These are phyloP conservation scores for Stenurella melanura DNA, from an alignment of 2,888 invertebrate species.

Conservation along the genomic window DNA sequence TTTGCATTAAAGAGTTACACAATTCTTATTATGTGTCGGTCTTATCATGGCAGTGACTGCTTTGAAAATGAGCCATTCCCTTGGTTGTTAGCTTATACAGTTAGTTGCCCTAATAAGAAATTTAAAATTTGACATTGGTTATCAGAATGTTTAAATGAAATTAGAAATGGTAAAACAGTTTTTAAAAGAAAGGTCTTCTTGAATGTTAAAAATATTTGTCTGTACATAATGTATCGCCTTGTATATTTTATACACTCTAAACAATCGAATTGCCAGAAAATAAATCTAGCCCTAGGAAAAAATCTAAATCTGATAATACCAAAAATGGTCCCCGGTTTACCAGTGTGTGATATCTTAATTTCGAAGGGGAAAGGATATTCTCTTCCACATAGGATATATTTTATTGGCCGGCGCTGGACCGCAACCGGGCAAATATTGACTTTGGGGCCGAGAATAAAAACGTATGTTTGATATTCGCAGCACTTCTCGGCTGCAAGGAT, in stretches of 20 bases:
- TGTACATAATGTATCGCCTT: too few relatives aligned
- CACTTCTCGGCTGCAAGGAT: conserved; percentile 57
- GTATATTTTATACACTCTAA: neutral
- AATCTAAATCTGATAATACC: conserved; percentile 33
- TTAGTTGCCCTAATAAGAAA: too few relatives aligned
- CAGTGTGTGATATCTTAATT: conserved; percentile 49
- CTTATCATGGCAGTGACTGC: too few relatives aligned
- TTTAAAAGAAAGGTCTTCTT: too few relatives aligned
- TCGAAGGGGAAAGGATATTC: conserved; percentile 44
- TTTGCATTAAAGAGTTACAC: too few relatives aligned
- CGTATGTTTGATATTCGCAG: conserved; percentile 59
- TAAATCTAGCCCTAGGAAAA: conserved; percentile 4
- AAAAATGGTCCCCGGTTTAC: conserved; percentile 27
- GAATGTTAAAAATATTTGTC: too few relatives aligned
- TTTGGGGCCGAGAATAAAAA: conserved; percentile 55
- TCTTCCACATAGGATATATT: conserved; percentile 47
- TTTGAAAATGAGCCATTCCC: too few relatives aligned
- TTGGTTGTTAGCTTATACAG: too few relatives aligned
- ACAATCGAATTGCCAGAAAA: neutral
- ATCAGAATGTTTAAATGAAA: too few relatives aligned
- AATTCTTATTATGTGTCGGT: too few relatives aligned
- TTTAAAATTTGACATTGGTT: too few relatives aligned
- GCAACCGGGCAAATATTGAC: conserved; percentile 59
- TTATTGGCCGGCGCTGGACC: conserved; percentile 57
- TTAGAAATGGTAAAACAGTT: too few relatives aligned